Evolutionary conservation across 1,140 invertebrate species (phyloP), one percentile per base, ranked within the genome.

Genomic region (Goniozus legneri): DNA sequence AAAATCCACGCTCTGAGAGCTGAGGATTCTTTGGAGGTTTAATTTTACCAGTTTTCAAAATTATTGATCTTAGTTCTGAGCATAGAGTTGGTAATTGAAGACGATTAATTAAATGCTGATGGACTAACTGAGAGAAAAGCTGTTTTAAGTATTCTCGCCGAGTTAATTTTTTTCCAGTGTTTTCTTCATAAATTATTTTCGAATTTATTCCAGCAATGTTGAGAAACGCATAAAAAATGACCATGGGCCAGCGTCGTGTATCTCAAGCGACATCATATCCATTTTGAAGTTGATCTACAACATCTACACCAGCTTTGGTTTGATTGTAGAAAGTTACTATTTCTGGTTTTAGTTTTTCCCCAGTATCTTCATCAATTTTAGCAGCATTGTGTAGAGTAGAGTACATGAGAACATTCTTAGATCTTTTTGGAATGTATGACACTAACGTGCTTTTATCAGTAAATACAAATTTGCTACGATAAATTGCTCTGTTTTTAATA

Each of bases 181-280:
- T 51, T 31, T 19, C 34, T 27, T 38, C 8, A 15, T 14, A 51
- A 44, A 63, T 47, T 27, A 59, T 58, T 27, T 44, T 38, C 21
- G 50, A 21, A 58, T 73, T 72, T 34, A 69, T 64, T 33, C 50
- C 59, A 51, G 57, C 50, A 24, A 65, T 37, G 51, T 70, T 64
- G 42, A 72, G 38, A 22, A 69, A 30, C 39, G 31, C 35, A 52
- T 58, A 71, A 47, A 67, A 61, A 18, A 68, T 53, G 10, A 58
- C 55, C 49, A 64, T 54, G n/a, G 61, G 56, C 64, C 62, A 69
- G 14, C 57, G 30, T n/a, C n/a, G n/a, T 16, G 36, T 45, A 15
- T 40, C 53, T 24, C 56, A 56, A n/a, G 36, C 56, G 43, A 47
- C 30, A 14, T n/a, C n/a, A n/a, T n/a, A n/a, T n/a, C n/a, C n/a